Percentiles rank a stretch among this genome's conserved stretches.
Conservation (phyloP, 2,797 vertebrate genomes). For the Ara ararauna region DNA sequence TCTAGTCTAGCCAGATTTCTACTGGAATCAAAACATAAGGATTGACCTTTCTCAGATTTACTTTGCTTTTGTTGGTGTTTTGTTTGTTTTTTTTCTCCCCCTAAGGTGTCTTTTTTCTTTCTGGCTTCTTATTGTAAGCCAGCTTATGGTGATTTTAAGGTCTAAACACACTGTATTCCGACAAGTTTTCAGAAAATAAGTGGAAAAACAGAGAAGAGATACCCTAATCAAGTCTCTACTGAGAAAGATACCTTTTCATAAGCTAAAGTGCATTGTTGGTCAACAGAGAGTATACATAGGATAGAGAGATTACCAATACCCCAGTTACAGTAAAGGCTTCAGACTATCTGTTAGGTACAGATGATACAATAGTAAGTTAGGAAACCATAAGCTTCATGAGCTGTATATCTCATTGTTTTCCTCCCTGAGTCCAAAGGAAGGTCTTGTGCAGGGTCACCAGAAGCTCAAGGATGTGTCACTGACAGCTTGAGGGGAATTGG, state of each 20-base stretch:
- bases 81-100: not conserved
- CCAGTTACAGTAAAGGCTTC: not conserved
- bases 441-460: constrained; percentile 23
- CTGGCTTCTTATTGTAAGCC: not conserved
- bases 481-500: constrained; percentile 39
- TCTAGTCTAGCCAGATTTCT: not conserved
- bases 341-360: not conserved
- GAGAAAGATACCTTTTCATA: not conserved
- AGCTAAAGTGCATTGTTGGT: not conserved
- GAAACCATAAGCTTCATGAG: not conserved
- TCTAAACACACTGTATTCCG: not conserved
- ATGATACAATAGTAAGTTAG: not conserved
- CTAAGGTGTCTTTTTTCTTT: not conserved
- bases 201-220: not conserved
- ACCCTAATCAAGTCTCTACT: not conserved
- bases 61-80: not conserved
- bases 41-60: not conserved
- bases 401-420: not conserved
- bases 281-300: not conserved
- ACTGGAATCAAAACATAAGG: not conserved
- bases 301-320: not conserved
- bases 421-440: constrained; percentile 7
- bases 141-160: not conserved
- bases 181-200: not conserved
- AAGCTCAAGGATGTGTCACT: constrained; percentile 29